Percentiles rank a stretch among this genome's conserved stretches.
These are phyloP conservation scores for Leptopilina myrica DNA, from an alignment of 2,888 invertebrate genomes.

Conservation along the genomic window DNA sequence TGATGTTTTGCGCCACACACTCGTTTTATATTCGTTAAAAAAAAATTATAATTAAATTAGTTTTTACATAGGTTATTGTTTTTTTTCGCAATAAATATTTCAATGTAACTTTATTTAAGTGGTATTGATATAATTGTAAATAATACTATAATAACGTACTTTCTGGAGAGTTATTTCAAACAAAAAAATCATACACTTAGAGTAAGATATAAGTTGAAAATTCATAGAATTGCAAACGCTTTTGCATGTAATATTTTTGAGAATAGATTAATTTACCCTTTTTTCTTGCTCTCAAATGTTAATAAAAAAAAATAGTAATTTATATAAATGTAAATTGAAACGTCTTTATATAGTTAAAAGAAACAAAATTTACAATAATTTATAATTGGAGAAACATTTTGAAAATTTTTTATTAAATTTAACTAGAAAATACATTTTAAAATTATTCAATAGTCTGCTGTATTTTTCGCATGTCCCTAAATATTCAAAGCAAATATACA, in stretches of 20 bases:
- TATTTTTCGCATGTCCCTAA: background rate
- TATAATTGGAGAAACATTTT: background rate
- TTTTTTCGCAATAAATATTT: slow-evolving; percentile 36
- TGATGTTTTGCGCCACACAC: background rate
- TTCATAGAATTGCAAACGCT: background rate
- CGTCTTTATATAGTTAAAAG: background rate
- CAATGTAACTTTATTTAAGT: slow-evolving; percentile 24
- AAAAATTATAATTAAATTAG: slow-evolving; percentile 19
- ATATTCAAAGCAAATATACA: background rate
- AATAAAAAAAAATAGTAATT: background rate
- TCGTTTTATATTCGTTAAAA: slow-evolving; percentile 13
- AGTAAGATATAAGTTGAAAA: background rate
- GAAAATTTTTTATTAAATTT: background rate
- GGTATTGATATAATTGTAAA: slow-evolving; percentile 36
- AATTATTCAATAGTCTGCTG: background rate
- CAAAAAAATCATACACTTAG: background rate
- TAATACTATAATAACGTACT: slow-evolving; percentile 24
- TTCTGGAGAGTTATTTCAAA: slow-evolving; percentile 5
- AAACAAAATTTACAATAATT: background rate
- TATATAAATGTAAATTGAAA: slow-evolving; percentile 10
- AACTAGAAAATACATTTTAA: background rate
- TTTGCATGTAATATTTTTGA: slow-evolving; percentile 38
- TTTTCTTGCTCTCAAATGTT: background rate
- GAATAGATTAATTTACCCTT: background rate
- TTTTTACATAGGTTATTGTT: slow-evolving; percentile 12